Evolutionary conservation across 2,888 invertebrate species (phyloP).

Genomic region (Endotricha flammealis): DNA sequence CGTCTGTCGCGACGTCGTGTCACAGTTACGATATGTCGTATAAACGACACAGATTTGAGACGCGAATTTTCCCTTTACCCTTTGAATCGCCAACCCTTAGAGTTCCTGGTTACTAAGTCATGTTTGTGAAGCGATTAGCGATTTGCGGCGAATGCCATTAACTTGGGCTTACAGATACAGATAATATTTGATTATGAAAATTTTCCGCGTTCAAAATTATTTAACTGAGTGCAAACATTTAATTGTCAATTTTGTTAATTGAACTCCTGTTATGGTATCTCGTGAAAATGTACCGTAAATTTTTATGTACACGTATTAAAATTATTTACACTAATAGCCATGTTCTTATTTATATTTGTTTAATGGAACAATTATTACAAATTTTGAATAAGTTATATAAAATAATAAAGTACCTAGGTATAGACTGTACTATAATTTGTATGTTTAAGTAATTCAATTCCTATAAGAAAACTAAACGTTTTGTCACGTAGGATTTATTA

Average conservation of each 20-base stretch:
- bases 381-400: too few species aligned
- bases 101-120: conserved; percentile 32
- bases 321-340: too few species aligned
- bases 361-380: too few species aligned
- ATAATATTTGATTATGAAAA: conserved; percentile 62
- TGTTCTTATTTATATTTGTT: too few species aligned
- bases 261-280: conserved; percentile 24
- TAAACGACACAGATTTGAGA: conserved; percentile 49
- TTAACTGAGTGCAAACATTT: conserved; percentile 41
- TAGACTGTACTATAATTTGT: too few species aligned
- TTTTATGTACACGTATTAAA: background rate
- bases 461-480: too few species aligned
- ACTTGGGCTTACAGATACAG: conserved; percentile 38
- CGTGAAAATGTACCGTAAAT: conserved; percentile 1
- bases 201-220: conserved; percentile 46
- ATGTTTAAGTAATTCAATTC: too few species aligned
- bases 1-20: conserved; percentile 47
- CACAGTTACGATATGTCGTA: conserved; percentile 69
- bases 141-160: conserved; percentile 57
- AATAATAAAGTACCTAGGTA: too few species aligned
- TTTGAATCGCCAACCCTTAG: conserved; percentile 41
- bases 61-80: conserved; percentile 49
- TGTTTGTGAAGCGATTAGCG: conserved; percentile 62
- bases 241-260: conserved; percentile 39
- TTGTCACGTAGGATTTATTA: too few species aligned